These are phyloP conservation scores for Stenotaenia linearis DNA, from an alignment of 2,888 invertebrate genomes.

Conservation along the genomic window DNA sequence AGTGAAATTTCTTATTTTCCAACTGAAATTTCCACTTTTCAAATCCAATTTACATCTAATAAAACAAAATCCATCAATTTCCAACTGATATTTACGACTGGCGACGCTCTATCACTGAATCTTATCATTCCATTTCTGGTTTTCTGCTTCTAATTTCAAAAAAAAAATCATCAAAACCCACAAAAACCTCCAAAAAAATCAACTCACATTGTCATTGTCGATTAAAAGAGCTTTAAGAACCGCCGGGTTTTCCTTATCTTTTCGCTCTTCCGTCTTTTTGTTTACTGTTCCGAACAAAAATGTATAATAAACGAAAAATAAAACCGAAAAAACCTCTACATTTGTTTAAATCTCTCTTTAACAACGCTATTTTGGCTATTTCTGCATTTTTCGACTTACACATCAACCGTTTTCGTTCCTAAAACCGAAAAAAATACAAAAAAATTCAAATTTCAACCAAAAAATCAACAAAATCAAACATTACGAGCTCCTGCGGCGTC, in stretches of 20 bases:
- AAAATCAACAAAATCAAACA: not conserved
- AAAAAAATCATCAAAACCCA: not conserved
- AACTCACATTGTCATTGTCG: not conserved
- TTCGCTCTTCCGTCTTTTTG: not conserved
- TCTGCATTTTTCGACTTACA: conserved; percentile 15
- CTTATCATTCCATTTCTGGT: not conserved
- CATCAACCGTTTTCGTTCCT: not conserved
- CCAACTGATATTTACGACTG: not conserved
- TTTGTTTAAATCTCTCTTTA: not conserved
- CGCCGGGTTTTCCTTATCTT: not conserved
- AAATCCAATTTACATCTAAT: too few species aligned
- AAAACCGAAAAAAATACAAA: not conserved
- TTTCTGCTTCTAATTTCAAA: not conserved
- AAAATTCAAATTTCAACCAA: not conserved
- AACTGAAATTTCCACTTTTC: too few species aligned
- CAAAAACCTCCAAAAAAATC: not conserved
- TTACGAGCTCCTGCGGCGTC: not conserved
- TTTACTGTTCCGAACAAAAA: not conserved
- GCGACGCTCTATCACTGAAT: not conserved
- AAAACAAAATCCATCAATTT: not conserved
- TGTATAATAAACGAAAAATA: too few species aligned
- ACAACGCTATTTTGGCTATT: not conserved
- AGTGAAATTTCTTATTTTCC: too few species aligned
- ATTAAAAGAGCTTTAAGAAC: not conserved
- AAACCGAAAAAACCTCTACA: not conserved